phyloP scores from a whole-genome alignment of 2,113 vertebrate species.

The Neopipo cinnamomea region DNA sequence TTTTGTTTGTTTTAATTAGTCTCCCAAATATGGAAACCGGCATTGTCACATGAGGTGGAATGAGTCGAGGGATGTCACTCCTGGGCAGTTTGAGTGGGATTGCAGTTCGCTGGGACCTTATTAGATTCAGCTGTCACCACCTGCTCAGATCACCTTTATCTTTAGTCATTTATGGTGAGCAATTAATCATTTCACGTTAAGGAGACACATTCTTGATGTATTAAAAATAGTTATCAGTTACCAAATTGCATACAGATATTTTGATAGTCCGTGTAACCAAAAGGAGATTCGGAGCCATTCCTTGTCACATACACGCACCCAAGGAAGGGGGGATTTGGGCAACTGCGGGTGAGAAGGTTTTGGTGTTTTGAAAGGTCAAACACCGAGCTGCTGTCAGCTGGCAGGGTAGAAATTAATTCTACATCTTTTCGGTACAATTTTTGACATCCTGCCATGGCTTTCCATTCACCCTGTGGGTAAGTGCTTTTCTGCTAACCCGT shows the following conservation, averaged over 20 bases:
- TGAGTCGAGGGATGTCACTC: not conserved
- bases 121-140: not conserved
- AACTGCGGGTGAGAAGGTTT: not conserved
- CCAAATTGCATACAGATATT: not conserved
- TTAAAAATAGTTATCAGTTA: not conserved
- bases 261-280: not conserved
- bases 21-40: not conserved
- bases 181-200: not conserved
- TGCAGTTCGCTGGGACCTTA: not conserved
- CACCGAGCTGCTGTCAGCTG: not conserved
- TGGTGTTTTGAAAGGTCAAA: not conserved
- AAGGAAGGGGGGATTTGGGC: not conserved
- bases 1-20: not conserved
- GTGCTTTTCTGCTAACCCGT: constrained; percentile 5
- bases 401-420: not conserved
- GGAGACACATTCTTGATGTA: not conserved
- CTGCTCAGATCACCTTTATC: not conserved
- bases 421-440: not conserved
- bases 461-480: not conserved
- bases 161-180: not conserved
- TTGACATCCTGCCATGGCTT: not conserved
- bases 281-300: not conserved
- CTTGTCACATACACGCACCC: not conserved
- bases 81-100: not conserved
- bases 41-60: not conserved